Percentiles rank a stretch among this genome's conserved stretches.
Evolutionary conservation across 2,113 vertebrate genomes (phyloP).

Genomic region (Antechinus stuartii): DNA sequence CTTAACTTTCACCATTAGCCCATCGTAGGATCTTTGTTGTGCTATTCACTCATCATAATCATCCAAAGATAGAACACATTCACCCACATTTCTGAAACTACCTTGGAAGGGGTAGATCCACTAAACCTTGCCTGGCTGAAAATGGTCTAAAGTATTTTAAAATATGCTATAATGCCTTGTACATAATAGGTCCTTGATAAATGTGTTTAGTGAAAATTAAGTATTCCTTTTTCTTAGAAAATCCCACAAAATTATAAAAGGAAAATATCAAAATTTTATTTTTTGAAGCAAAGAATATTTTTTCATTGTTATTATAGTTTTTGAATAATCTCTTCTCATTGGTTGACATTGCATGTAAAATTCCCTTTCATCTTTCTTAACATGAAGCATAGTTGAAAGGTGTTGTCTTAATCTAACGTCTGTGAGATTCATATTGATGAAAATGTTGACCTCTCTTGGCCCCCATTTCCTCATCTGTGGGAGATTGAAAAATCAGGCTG

Average conservation of each 20-base stretch:
- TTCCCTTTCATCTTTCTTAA: neutral
- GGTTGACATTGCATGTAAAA: neutral
- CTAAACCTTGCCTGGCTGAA: neutral
- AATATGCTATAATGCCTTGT: neutral
- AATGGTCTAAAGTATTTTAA: neutral
- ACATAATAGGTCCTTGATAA: constrained; percentile 7
- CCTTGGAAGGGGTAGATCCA: neutral
- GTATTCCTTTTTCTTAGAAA: neutral
- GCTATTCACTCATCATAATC: neutral
- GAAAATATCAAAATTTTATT: neutral
- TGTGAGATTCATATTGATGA: neutral
- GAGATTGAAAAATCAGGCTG: neutral
- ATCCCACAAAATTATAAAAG: neutral
- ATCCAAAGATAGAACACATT: neutral
- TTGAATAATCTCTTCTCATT: neutral
- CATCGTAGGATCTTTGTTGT: too few species aligned
- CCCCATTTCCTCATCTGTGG: neutral
- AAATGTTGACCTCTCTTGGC: neutral
- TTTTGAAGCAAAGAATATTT: neutral
- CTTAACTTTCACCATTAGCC: neutral
- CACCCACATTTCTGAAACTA: neutral
- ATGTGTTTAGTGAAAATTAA: neutral
- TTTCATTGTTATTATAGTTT: neutral
- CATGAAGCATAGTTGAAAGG: neutral
- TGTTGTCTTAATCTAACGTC: neutral